Evolutionary conservation across 2,113 vertebrate species (phyloP), one percentile per base, ranked within the genome.

Genomic region (Lophochroa leadbeateri): DNA sequence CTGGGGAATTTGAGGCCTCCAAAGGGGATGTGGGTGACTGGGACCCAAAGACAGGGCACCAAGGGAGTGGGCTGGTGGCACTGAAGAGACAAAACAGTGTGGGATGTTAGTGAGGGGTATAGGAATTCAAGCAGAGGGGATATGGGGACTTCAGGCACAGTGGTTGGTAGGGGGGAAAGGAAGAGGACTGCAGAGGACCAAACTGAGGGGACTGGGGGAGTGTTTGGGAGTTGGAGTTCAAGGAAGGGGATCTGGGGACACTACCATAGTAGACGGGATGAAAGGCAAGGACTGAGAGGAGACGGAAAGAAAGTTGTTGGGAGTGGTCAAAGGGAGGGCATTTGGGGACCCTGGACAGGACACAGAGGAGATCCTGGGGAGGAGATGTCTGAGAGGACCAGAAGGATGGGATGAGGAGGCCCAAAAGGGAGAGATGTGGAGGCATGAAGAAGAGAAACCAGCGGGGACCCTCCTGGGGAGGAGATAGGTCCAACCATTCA

Each of bases 101-200:
- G 33, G 33, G 50, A 25, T 58, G 12, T 1, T 2, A 31, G 13
- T 7, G 14, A 16, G 3, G 7, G 17, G n/a, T 8, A 46, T 20
- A 77, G 58, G 15, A 10, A 28, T 65, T 43, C 29, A 41, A 49
- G 6, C 6, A 12, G 43, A 50, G 25, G 13, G 33, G 12, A 10
- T 1, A 10, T 0, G 1, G 25, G 17, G 21, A n/a, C 13, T 16
- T 13, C 12, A 20, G 28, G 33, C 9, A 8, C 17, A 24, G 41
- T 8, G 6, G 5, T 3, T 47, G 21, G 20, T 7, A 28, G 47
- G 8, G 13, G 17, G 61, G 19, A 35, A 11, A 41, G 24, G 44
- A 55, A 50, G 29, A 13, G 3, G 29, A 39, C 10, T 18, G 6
- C 13, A 33, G 19, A 37, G 11, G 2, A 31, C 3, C 7, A 61